phyloP scores from a whole-genome alignment of 2,888 invertebrate species.

The Tachina lurida region DNA sequence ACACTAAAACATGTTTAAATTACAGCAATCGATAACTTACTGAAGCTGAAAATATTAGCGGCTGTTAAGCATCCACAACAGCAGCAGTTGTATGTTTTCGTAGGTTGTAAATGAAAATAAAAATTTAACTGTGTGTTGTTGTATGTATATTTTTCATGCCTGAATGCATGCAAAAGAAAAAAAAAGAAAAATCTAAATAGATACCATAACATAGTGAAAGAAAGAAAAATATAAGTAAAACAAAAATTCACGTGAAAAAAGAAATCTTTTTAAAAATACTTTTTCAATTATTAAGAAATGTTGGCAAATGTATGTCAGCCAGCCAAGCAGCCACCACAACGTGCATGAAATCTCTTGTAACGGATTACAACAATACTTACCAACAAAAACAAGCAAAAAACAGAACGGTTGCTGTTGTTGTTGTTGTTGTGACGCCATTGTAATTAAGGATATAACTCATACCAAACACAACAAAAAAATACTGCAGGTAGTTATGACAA shows the following conservation, averaged over 20 bases:
- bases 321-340: constrained; percentile 35
- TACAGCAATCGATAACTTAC: constrained; percentile 59
- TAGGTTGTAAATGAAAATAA: background rate
- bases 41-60: constrained; percentile 55
- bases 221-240: constrained; percentile 4
- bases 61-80: constrained; percentile 2
- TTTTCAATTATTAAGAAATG: constrained; percentile 47
- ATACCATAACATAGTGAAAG: background rate
- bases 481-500: constrained; percentile 62
- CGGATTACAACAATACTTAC: constrained; percentile 32
- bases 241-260: constrained; percentile 3
- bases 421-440: constrained; percentile 49
- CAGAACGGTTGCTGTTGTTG: background rate
- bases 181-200: background rate
- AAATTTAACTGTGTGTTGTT: background rate
- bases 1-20: constrained; percentile 20
- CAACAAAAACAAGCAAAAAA: background rate
- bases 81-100: background rate
- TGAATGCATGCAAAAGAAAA: background rate
- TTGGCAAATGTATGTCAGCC: constrained; percentile 56
- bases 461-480: constrained; percentile 17
- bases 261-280: constrained; percentile 31
- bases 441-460: constrained; percentile 62
- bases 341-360: constrained; percentile 28
- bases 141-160: background rate